phyloP scores from a whole-genome alignment of 2,113 vertebrate genomes.

The Spilogale gracilis region DNA sequence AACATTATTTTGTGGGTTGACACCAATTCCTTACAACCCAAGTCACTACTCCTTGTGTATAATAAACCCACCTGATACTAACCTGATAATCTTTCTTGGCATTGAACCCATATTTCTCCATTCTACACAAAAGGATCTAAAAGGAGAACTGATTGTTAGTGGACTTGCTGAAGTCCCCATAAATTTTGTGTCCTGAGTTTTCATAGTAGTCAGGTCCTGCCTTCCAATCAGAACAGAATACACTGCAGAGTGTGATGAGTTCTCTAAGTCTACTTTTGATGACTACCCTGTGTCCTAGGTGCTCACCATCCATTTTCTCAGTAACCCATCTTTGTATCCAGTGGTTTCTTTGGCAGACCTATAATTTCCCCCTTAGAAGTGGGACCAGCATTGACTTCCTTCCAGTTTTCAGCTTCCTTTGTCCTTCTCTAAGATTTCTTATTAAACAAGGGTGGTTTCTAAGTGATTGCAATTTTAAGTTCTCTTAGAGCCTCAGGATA shows the following conservation, averaged over 20 bases:
- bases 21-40: neutral
- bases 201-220: neutral
- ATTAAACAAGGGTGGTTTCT: slow-evolving; percentile 57
- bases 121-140: neutral
- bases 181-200: neutral
- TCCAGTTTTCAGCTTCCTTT: slow-evolving; percentile 27
- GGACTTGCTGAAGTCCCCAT: neutral
- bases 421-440: slow-evolving; percentile 43
- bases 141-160: neutral
- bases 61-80: neutral
- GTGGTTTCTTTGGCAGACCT: neutral
- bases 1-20: neutral
- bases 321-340: neutral
- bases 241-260: neutral
- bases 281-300: neutral
- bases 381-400: neutral
- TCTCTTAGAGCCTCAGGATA: slow-evolving; percentile 28
- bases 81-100: neutral
- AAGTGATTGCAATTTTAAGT: slow-evolving; percentile 58
- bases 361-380: slow-evolving; percentile 23
- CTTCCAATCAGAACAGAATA: neutral
- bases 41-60: neutral
- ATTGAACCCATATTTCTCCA: neutral
- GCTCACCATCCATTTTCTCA: neutral
- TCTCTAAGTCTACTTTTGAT: neutral